Base-by-base conservation (phyloP, 2,797 vertebrate genomes). In the Limosa lapponica region DNA sequence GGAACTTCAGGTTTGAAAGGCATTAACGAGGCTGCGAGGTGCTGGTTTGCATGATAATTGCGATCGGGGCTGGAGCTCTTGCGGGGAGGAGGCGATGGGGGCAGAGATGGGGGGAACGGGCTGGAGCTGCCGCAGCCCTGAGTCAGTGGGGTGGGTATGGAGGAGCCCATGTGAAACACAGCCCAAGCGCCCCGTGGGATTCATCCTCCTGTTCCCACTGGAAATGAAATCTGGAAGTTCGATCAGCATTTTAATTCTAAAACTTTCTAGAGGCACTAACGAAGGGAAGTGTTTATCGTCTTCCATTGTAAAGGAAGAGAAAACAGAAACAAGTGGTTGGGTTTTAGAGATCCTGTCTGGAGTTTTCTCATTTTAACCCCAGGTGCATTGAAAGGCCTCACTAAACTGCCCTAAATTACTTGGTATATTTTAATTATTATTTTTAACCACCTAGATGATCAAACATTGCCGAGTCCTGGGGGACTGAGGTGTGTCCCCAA, bases 1-100 rank as follows among this genome's bases (percentile, higher is more conserved):
- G 98, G 97, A 98, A 98, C 92, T 98, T 97, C 58, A 58, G 93
- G 95, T 97, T 96, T 97, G 96, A 97, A 97, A 98, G 96, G 97
- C 96, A 89, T 78, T 95, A 97, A 96, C 82, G 91, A 97, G 97
- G 88, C 96, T n/a, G 95, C 37, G 66, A 94, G 96, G 95, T 61
- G 97, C 93, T 95, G 97, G 90, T 95, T 97, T 98, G 98, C 97
- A 98, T 98, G 97, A 96, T 97, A 98, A 98, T 98, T 96, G 98
- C 58, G n/a, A 71, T 64, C 71, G 27, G 64, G 8, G 75, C 91
- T 44, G 71, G 92, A 89, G 96, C 90, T 73, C 37, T 74, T 11
- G 59, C 69, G 59, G 81, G 92, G 89, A 95, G 90, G 92, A 66
- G 96, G 94, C 28, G 70, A 72, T 64, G 88, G 96, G 97, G 93